Percentiles rank a stretch among this genome's conserved stretches.
Conservation (phyloP, 2,888 invertebrate species). For the Elmis aenea region DNA sequence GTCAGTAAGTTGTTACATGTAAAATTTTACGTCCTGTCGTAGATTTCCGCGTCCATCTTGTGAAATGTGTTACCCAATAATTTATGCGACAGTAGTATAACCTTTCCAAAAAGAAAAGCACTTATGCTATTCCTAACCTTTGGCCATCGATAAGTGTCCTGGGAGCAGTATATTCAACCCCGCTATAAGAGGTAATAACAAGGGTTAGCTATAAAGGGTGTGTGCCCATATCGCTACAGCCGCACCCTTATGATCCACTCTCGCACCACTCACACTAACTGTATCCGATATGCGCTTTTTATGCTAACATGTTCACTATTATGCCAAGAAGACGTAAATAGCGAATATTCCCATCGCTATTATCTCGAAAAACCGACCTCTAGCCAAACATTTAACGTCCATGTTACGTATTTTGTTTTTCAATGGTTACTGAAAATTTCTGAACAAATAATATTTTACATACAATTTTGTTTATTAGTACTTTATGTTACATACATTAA, state of each 20-base stretch:
- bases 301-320: conserved; percentile 11
- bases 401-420: too few species aligned
- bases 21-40: too few species aligned
- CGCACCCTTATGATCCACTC: conserved; percentile 4
- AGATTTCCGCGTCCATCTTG: too few species aligned
- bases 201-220: conserved; percentile 17
- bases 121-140: conserved; percentile 15
- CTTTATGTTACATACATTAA: too few species aligned
- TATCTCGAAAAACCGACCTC: too few species aligned
- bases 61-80: too few species aligned
- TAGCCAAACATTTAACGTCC: too few species aligned
- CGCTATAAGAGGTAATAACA: conserved; percentile 17
- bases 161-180: conserved; percentile 16
- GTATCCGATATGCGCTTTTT: conserved; percentile 15
- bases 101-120: conserved; percentile 12
- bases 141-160: conserved; percentile 17
- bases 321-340: conserved; percentile 10
- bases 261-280: conserved; percentile 12
- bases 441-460: too few species aligned
- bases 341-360: too few species aligned
- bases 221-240: conserved; percentile 10
- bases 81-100: conserved; percentile 2
- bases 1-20: too few species aligned
- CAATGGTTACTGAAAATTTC: too few species aligned
- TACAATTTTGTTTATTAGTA: too few species aligned